phyloP scores from a whole-genome alignment of 1,140 invertebrate species.

The Drosophila ficusphila region DNA sequence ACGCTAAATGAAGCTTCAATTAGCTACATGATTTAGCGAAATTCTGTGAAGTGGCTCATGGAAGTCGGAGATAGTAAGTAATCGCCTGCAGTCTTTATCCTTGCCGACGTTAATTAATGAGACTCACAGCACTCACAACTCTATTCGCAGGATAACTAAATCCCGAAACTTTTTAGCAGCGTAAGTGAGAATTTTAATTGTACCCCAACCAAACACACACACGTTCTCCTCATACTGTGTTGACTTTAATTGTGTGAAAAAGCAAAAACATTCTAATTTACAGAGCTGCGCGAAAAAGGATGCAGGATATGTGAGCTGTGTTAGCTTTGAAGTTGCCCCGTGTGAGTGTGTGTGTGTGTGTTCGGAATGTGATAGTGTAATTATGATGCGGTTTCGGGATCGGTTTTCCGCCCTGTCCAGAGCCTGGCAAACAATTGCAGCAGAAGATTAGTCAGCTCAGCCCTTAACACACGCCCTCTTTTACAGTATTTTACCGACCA shows the following conservation, averaged over 20 bases:
- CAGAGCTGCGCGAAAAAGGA: constrained; percentile 54
- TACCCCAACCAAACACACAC: constrained; percentile 5
- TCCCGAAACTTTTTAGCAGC: constrained; percentile 40
- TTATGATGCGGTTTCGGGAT: constrained; percentile 76
- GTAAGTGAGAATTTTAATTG: constrained; percentile 69
- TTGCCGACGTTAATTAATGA: constrained; percentile 62
- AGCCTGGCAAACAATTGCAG: constrained; percentile 62
- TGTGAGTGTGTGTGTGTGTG: constrained; percentile 22
- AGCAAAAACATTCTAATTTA: constrained; percentile 83
- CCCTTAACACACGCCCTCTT: constrained; percentile 27
- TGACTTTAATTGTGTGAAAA: constrained; percentile 82
- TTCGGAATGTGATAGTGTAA: constrained; percentile 77
- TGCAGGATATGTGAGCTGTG: constrained; percentile 60
- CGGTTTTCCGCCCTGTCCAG: constrained; percentile 11
- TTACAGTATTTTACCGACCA: constrained; percentile 11
- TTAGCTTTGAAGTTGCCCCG: constrained; percentile 22
- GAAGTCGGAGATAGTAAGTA: constrained; percentile 40
- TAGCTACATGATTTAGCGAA: constrained; percentile 58
- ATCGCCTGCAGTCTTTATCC: neutral
- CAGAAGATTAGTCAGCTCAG: constrained; percentile 72
- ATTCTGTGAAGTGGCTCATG: constrained; percentile 54
- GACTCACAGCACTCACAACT: constrained; percentile 18
- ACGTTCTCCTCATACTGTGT: constrained; percentile 23
- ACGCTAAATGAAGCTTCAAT: constrained; percentile 19
- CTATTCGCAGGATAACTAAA: constrained; percentile 28